Evolutionary conservation across 1,140 invertebrate genomes (phyloP).

Genomic region (Aleiodes sp.): DNA sequence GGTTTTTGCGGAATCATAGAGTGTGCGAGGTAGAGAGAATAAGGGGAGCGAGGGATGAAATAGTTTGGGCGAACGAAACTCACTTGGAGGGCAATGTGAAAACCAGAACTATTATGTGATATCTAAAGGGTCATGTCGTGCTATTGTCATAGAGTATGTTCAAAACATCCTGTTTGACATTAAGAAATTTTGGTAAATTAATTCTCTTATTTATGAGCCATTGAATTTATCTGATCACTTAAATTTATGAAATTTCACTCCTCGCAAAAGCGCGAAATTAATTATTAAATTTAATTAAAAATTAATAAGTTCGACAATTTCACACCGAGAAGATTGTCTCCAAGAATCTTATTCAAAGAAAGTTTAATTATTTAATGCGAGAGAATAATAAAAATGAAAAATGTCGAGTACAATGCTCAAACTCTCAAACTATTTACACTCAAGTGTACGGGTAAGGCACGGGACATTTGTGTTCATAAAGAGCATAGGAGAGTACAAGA

Average conservation of each 20-base stretch:
- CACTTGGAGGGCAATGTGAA: neutral
- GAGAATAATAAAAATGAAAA: neutral
- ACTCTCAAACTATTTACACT: too few relatives aligned
- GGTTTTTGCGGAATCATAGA: neutral
- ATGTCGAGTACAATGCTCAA: neutral
- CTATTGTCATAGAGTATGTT: conserved; percentile 6
- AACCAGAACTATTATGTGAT: conserved; percentile 6
- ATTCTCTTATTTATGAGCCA: neutral
- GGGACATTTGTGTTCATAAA: neutral
- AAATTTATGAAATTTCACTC: too few relatives aligned
- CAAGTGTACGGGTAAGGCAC: neutral
- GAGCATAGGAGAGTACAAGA: neutral
- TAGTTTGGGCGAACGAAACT: conserved; percentile 1
- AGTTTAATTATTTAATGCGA: neutral
- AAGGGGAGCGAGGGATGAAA: neutral
- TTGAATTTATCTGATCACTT: neutral
- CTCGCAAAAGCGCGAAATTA: too few relatives aligned
- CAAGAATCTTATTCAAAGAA: neutral
- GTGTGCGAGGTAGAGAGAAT: neutral
- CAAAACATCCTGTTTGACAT: neutral
- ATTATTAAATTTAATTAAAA: too few relatives aligned
- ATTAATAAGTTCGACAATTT: too few relatives aligned
- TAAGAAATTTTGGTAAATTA: neutral
- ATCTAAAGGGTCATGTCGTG: conserved; percentile 6
- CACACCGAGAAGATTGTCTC: neutral